phyloP scores from a whole-genome alignment of 2,113 vertebrate genomes.

The Spea bombifrons region DNA sequence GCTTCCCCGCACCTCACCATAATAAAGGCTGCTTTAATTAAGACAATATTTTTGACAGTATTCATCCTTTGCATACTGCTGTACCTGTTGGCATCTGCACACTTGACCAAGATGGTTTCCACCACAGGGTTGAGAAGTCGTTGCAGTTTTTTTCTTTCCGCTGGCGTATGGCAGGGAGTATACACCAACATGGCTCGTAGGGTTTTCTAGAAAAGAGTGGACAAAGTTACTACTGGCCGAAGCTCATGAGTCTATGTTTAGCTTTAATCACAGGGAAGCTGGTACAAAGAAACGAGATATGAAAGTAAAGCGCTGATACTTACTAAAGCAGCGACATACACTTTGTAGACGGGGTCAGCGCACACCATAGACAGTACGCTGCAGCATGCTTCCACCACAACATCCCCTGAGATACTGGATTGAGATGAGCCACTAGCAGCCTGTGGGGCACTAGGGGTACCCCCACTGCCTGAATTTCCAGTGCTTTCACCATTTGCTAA shows the following conservation, averaged over 20 bases:
- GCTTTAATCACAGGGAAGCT: too few relatives aligned
- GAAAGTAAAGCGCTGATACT: constrained; percentile 53
- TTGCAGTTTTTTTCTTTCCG: constrained; percentile 78
- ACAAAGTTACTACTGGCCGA: background rate
- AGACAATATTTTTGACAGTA: background rate
- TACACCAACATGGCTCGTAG: constrained; percentile 88
- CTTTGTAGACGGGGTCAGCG: constrained; percentile 89
- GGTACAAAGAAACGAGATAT: too few relatives aligned
- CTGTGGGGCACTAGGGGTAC: constrained; percentile 55
- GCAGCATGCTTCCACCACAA: constrained; percentile 84
- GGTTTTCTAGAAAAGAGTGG: constrained; percentile 72
- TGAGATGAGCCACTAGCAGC: constrained; percentile 66
- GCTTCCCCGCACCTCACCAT: too few relatives aligned
- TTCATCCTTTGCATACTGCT: background rate
- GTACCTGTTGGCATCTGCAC: constrained; percentile 87
- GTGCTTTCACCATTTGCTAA: constrained; percentile 85
- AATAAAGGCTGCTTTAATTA: too few relatives aligned
- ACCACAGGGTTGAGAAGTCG: constrained; percentile 83
- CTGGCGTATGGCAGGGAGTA: constrained; percentile 77
- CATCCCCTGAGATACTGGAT: constrained; percentile 73
- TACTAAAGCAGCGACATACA: constrained; percentile 90
- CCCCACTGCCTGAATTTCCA: constrained; percentile 66
- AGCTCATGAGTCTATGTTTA: too few relatives aligned
- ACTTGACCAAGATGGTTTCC: constrained; percentile 85
- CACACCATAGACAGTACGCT: constrained; percentile 84